A percentile compares a stretch with the other conserved stretches of the same genome.
Conservation (phyloP, 2,113 vertebrate genomes). For the Oreochromis tanganicae region DNA sequence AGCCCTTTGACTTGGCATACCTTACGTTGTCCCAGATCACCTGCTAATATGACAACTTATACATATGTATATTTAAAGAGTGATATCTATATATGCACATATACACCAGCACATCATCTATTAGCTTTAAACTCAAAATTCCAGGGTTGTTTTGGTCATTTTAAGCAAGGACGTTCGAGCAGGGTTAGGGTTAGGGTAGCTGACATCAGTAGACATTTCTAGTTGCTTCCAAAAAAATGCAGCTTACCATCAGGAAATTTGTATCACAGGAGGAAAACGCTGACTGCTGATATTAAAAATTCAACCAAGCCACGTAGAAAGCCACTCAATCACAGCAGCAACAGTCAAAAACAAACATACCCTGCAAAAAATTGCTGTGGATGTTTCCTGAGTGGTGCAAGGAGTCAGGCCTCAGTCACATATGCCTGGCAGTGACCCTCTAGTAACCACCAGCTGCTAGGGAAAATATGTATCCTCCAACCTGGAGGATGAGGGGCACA, state of each 20-base stretch:
- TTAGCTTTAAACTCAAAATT: not conserved
- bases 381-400: not conserved
- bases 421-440: not conserved
- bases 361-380: not conserved
- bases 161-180: not conserved
- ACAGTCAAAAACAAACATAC: not conserved
- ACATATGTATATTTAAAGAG: not conserved
- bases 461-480: not conserved
- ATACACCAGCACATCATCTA: not conserved
- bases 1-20: not conserved
- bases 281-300: not conserved
- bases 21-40: not conserved
- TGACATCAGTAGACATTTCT: not conserved
- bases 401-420: not conserved
- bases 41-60: not conserved
- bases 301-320: not conserved
- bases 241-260: not conserved
- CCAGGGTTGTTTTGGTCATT: not conserved
- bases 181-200: not conserved
- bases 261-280: not conserved
- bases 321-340: not conserved
- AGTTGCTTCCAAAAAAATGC: not conserved
- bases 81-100: not conserved
- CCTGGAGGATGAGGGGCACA: not conserved
- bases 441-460: not conserved